Evolutionary conservation across 2,888 invertebrate species (phyloP).

Genomic region (Rhodophaea formosa): DNA sequence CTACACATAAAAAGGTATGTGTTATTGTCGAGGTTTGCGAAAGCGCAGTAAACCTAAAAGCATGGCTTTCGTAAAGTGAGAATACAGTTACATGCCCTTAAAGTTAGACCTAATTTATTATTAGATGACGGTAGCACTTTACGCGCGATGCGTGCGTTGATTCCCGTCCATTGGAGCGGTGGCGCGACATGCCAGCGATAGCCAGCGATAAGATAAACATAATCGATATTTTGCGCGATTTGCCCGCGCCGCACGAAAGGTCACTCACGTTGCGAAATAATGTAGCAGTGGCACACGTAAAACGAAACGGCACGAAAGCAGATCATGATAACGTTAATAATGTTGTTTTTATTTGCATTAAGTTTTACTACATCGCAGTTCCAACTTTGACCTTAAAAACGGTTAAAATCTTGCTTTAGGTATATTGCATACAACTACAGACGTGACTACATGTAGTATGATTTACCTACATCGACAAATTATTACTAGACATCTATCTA

Average conservation of each 20-base stretch:
- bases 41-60: too few relatives aligned
- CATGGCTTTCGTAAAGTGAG: too few relatives aligned
- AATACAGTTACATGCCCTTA: too few relatives aligned
- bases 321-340: constrained; percentile 34
- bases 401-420: too few relatives aligned
- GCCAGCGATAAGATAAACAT: constrained; percentile 59
- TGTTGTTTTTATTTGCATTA: constrained; percentile 21
- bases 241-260: constrained; percentile 70
- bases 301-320: constrained; percentile 38
- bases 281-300: constrained; percentile 46
- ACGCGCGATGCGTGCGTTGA: constrained; percentile 52
- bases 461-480: too few relatives aligned
- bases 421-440: too few relatives aligned
- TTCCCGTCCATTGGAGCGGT: constrained; percentile 51
- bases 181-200: constrained; percentile 69
- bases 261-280: constrained; percentile 69
- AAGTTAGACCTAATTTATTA: too few relatives aligned
- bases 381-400: not conserved
- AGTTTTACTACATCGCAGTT: not conserved
- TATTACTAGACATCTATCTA: too few relatives aligned
- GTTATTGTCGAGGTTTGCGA: too few relatives aligned
- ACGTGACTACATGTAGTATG: too few relatives aligned
- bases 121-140: constrained; percentile 5
- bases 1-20: too few relatives aligned
- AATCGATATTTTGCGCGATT: constrained; percentile 76